Evolutionary conservation across 2,113 vertebrate genomes (phyloP), one percentile per base, ranked within the genome.

Genomic region (Oncorhynchus masou): DNA sequence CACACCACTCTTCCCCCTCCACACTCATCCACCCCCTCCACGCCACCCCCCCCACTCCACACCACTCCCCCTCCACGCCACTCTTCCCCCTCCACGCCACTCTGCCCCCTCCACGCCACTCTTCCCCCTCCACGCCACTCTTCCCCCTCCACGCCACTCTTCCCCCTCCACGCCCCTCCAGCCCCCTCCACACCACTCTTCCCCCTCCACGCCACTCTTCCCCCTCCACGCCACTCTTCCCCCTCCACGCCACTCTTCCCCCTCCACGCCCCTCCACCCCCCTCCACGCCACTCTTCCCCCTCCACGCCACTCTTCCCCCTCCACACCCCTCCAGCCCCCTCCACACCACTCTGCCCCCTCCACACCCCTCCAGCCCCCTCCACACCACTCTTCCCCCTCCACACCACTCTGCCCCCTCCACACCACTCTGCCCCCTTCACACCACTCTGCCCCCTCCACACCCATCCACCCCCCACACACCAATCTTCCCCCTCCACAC

Each of bases 201-300:
- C 72, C 76, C 27, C 27, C 27, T 29, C 27, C 3, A 29, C 27
- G 2, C 27, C 27, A 3, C 27, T 2, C 24, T 1, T 1, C 25
- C 25, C 51, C 78, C 11, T 82, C 74, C 73, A 68, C 34, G 75
- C 81, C 6, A 71, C 81, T 69, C 76, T 60, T 60, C 27, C 59
- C 59, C 66, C 45, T 62, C 82, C 73, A 79, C 72, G 75, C 31
- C 8, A 74, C 81, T 67, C 76, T 65, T 54, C 27, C 59, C 59
- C 66, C 45, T 62, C 82, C 73, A 79, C 72, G 74, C 81, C 31
- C 75, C 11, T 69, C 5, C n/a, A 19, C 31, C 1, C 31, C 31
- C 25, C 25, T 2, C 25, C 1, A 25, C n/a, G n/a, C 31, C 8
- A 73, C 81, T 69, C 76, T 65, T 60, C 27, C 59, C 59, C 66